A percentile compares a stretch with the other conserved stretches of the same genome.
Conservation (phyloP, 2,113 vertebrate genomes). For the Cheirogaleus medius region DNA sequence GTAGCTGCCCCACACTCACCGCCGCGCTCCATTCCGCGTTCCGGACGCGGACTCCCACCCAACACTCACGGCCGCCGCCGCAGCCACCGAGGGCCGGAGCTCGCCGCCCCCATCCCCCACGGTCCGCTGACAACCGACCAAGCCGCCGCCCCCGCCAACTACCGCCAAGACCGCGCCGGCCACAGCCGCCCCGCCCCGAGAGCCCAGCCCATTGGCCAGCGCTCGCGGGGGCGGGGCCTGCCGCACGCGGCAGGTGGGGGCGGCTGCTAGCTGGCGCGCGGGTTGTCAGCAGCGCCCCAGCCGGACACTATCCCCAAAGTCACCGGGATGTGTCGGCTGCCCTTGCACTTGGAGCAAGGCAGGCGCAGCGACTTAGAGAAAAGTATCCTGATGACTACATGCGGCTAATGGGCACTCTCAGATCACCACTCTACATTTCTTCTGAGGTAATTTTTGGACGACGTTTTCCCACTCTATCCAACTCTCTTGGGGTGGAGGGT, state of each 20-base stretch:
- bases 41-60: neutral
- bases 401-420: neutral
- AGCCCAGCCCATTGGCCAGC: neutral
- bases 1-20: constrained; percentile 50
- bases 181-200: neutral
- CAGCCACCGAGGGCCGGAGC: neutral
- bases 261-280: fast-evolving
- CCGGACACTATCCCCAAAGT: fast-evolving
- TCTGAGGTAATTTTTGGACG: neutral
- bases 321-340: neutral
- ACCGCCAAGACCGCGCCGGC: neutral
- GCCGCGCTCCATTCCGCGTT: constrained; percentile 51
- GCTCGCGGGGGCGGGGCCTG: neutral
- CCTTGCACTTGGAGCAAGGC: neutral
- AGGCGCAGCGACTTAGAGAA: neutral
- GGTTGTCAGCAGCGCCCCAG: neutral
- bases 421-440: neutral
- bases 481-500: neutral
- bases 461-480: neutral
- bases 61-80: neutral
- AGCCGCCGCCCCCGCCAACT: neutral
- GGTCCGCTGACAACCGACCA: constrained; percentile 35
- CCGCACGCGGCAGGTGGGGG: neutral
- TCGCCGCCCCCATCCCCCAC: constrained; percentile 56
- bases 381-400: neutral